Conservation (phyloP, 2,888 invertebrate species). For the Caenorhabditis sinica region DNA sequence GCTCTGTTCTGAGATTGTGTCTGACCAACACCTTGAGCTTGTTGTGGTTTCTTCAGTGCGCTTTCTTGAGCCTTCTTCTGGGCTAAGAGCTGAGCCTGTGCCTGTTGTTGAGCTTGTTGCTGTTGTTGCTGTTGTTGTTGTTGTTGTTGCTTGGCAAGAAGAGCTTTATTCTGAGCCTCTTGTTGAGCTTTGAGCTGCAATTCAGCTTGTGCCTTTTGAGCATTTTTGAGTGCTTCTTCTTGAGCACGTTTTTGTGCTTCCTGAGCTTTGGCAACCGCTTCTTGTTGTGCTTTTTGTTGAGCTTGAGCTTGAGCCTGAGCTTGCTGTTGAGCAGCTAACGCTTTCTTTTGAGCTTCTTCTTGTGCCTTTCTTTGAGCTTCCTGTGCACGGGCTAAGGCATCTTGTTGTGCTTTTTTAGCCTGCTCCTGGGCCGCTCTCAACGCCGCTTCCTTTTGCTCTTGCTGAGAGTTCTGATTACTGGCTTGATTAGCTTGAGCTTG, state of each 20-base stretch:
- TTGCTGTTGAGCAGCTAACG: conserved; percentile 38
- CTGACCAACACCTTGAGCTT: conserved; percentile 39
- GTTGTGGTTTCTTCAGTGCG: no score
- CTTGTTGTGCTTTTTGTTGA: conserved; percentile 55
- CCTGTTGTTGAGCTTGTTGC: conserved; percentile 44
- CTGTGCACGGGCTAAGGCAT: conserved; percentile 75
- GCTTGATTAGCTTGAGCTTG: conserved; percentile 47
- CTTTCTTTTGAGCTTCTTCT: conserved; percentile 61
- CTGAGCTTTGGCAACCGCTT: conserved; percentile 16
- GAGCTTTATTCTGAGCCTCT: conserved; percentile 55
- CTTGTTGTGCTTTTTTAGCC: conserved; percentile 68
- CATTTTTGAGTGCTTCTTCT: conserved; percentile 36
- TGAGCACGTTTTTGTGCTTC: conserved; percentile 45
- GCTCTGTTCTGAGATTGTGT: conserved; percentile 17
- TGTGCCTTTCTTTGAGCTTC: conserved; percentile 75
- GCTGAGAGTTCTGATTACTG: not conserved
- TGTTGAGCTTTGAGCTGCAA: conserved; percentile 38
- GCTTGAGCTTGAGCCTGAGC: conserved; percentile 38
- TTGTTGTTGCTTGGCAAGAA: conserved; percentile 33
- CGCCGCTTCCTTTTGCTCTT: conserved; percentile 15
- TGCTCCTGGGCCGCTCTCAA: conserved; percentile 39
- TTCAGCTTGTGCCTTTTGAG: conserved; percentile 55
- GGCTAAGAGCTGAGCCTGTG: not conserved
- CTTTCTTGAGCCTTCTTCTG: not conserved
- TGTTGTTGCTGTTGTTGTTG: conserved; percentile 38